Conservation (phyloP, 2,797 vertebrate genomes). For the Synanceia verrucosa region DNA sequence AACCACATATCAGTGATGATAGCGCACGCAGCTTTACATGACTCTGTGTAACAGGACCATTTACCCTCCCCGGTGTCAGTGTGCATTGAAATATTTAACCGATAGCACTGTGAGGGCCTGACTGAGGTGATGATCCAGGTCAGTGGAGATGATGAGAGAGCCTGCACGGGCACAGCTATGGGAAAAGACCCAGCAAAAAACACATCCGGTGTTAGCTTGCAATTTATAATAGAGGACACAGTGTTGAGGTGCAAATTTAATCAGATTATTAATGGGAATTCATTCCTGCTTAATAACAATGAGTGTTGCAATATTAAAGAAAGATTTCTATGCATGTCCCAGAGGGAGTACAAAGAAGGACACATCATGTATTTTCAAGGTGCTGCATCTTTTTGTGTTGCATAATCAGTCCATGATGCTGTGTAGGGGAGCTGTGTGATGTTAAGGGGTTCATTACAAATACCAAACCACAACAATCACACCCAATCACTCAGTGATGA, state of each 20-base stretch:
- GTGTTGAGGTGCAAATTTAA: conserved; percentile 24
- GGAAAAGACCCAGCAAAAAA: conserved; percentile 62
- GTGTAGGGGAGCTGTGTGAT: neutral
- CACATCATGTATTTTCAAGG: neutral
- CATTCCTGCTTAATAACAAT: conserved; percentile 9
- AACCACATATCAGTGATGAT: neutral
- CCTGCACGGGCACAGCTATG: conserved; percentile 53
- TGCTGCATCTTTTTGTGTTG: conserved; percentile 21
- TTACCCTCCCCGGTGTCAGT: conserved; percentile 29
- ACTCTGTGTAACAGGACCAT: conserved; percentile 43
- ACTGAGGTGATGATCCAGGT: conserved; percentile 72
- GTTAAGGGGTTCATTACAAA: conserved; percentile 32
- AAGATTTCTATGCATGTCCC: conserved; percentile 2
- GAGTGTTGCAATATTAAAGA: neutral
- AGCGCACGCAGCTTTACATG: conserved; percentile 30
- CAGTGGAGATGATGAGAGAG: conserved; percentile 72
- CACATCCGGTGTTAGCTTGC: conserved; percentile 19
- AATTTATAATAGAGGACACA: conserved; percentile 11
- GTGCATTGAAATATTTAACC: conserved; percentile 65
- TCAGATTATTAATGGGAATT: conserved; percentile 32
- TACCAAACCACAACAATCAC: conserved; percentile 41
- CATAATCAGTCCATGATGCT: neutral
- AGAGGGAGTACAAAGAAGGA: conserved; percentile 7
- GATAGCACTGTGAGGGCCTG: conserved; percentile 44
- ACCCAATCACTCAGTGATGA: conserved; percentile 47